These are phyloP conservation scores for Mustela lutreola DNA, from an alignment of 2,113 vertebrate genomes.

Conservation along the genomic window DNA sequence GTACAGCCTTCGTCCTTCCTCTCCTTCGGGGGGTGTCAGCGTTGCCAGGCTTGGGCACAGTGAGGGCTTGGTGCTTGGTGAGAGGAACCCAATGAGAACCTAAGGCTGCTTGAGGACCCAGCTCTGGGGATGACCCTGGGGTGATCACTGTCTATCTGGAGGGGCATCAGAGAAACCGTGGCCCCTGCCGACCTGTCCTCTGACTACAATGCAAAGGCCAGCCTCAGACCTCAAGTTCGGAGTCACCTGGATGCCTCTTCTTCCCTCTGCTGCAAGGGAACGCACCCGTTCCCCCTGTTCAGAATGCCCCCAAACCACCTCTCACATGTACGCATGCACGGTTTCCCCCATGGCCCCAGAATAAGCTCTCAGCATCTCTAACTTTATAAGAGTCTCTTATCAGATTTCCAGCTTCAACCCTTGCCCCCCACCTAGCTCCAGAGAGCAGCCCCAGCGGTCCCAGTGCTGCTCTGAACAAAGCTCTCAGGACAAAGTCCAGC, in stretches of 20 bases:
- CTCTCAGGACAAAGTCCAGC: neutral
- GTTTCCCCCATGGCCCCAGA: neutral
- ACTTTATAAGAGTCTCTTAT: neutral
- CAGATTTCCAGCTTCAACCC: neutral
- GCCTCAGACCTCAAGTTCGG: neutral
- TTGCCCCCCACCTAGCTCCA: neutral
- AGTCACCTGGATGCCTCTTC: neutral
- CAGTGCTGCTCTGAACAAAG: neutral
- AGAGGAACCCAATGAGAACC: neutral
- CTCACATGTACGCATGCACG: accelerated
- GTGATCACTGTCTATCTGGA: neutral
- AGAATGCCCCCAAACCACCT: neutral
- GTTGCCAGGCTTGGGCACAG: neutral
- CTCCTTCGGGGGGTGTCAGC: accelerated
- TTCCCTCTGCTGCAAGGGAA: neutral
- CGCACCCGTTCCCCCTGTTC: neutral
- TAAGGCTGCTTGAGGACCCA: neutral
- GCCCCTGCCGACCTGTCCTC: neutral
- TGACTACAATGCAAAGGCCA: neutral
- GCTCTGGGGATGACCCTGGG: neutral
- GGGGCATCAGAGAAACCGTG: neutral
- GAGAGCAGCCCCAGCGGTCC: neutral
- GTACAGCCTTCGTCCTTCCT: neutral
- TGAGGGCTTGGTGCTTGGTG: neutral
- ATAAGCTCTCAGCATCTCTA: neutral